These are phyloP conservation scores for Tenthredo scrophulariae DNA, from an alignment of 2,888 invertebrate genomes.

Conservation along the genomic window DNA sequence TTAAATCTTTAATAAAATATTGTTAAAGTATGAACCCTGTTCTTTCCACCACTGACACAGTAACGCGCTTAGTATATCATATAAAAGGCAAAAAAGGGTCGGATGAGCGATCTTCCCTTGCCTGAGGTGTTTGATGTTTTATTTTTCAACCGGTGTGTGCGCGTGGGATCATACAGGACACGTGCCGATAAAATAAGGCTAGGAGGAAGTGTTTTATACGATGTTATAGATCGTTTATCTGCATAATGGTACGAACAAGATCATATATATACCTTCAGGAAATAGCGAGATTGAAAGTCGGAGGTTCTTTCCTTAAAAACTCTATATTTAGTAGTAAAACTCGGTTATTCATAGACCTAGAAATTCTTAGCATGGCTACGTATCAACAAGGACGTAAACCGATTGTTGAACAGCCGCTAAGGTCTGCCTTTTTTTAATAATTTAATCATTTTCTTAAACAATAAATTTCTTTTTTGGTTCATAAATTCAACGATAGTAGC, in stretches of 20 bases:
- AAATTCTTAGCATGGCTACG: not conserved
- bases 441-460: not conserved
- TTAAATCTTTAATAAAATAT: too few species aligned
- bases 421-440: not conserved
- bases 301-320: constrained; percentile 28
- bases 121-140: not conserved
- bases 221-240: constrained; percentile 1
- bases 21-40: too few species aligned
- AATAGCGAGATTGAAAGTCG: constrained; percentile 13
- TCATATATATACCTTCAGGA: constrained; percentile 1
- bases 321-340: constrained; percentile 33
- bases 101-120: constrained; percentile 13
- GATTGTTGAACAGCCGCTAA: not conserved
- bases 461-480: too few species aligned
- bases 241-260: not conserved
- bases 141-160: not conserved
- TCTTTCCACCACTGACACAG: not conserved
- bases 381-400: not conserved
- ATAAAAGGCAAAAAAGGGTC: not conserved
- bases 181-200: constrained; percentile 22
- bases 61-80: not conserved
- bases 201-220: not conserved
- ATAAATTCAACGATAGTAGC: too few species aligned
- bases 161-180: constrained; percentile 20
- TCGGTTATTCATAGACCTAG: constrained; percentile 9